phyloP scores from a whole-genome alignment of 2,113 vertebrate genomes.

The Carassius carassius region DNA sequence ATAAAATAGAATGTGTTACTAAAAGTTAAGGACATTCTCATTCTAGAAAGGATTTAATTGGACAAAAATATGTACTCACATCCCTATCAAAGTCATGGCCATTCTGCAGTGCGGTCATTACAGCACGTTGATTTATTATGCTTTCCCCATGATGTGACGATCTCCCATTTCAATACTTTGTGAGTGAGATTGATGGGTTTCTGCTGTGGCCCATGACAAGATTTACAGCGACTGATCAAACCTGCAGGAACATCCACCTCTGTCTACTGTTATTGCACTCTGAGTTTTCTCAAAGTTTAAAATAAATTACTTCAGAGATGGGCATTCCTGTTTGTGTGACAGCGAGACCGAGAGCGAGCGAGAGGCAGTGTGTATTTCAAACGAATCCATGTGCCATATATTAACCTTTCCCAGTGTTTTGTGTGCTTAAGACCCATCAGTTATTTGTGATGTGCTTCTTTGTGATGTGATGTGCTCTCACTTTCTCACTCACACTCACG shows the following conservation, averaged over 20 bases:
- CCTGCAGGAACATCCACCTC: constrained; percentile 36
- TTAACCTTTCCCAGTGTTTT: not conserved
- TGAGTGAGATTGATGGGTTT: constrained; percentile 51
- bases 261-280: constrained; percentile 45
- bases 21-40: not conserved
- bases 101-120: constrained; percentile 19
- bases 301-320: constrained; percentile 49
- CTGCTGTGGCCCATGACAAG: constrained; percentile 37
- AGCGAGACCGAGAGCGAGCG: not conserved
- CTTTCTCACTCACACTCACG: not conserved
- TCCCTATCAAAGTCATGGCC: not conserved
- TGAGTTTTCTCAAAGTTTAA: constrained; percentile 38
- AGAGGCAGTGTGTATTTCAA: not conserved
- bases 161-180: constrained; percentile 47
- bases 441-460: not conserved
- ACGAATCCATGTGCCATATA: not conserved
- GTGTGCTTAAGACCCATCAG: not conserved
- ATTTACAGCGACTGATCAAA: constrained; percentile 51
- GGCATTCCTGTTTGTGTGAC: not conserved
- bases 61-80: not conserved
- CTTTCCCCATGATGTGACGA: constrained; percentile 23
- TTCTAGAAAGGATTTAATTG: not conserved
- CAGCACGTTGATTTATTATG: constrained; percentile 23
- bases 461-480: no score
- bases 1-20: not conserved